Evolutionary conservation across 2,888 invertebrate genomes (phyloP).

Genomic region (Serrognathus titanus): DNA sequence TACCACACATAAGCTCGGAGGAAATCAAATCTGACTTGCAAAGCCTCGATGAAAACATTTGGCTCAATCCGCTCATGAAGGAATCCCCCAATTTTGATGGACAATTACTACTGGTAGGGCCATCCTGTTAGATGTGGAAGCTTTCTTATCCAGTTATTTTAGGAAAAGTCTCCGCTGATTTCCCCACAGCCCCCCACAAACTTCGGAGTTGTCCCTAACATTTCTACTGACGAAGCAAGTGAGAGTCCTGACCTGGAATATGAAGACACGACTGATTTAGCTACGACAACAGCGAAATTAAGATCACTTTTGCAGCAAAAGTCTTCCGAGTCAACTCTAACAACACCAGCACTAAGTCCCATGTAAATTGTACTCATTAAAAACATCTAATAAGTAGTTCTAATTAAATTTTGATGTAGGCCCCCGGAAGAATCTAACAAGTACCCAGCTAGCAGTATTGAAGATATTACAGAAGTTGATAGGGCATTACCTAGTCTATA

Average conservation of each 20-base stretch:
- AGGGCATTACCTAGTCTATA: slow-evolving; percentile 49
- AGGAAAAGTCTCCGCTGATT: slow-evolving; percentile 4
- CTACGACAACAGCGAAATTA: slow-evolving; percentile 68
- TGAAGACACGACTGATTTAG: slow-evolving; percentile 69
- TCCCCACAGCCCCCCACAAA: background rate
- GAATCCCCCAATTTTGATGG: slow-evolving; percentile 40
- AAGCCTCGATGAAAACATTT: slow-evolving; percentile 34
- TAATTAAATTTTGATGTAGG: slow-evolving; percentile 14
- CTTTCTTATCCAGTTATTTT: background rate
- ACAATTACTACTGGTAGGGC: slow-evolving; percentile 33
- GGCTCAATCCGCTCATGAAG: slow-evolving; percentile 43
- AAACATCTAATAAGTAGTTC: no score
- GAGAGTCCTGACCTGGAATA: slow-evolving; percentile 59
- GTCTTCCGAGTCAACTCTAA: slow-evolving; percentile 40
- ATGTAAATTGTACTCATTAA: slow-evolving; percentile 35
- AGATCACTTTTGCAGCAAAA: slow-evolving; percentile 62
- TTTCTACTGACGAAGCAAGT: slow-evolving; percentile 22
- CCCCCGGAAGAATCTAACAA: slow-evolving; percentile 15
- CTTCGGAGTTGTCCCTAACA: slow-evolving; percentile 21
- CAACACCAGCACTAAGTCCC: slow-evolving; percentile 47
- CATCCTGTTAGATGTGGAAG: slow-evolving; percentile 17
- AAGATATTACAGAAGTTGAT: slow-evolving; percentile 39
- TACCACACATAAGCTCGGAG: slow-evolving; percentile 26
- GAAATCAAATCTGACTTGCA: slow-evolving; percentile 10
- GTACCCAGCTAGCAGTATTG: slow-evolving; percentile 15